Evolutionary conservation across 2,797 vertebrate genomes (phyloP).

Genomic region (Acanthurus leucopareius): DNA sequence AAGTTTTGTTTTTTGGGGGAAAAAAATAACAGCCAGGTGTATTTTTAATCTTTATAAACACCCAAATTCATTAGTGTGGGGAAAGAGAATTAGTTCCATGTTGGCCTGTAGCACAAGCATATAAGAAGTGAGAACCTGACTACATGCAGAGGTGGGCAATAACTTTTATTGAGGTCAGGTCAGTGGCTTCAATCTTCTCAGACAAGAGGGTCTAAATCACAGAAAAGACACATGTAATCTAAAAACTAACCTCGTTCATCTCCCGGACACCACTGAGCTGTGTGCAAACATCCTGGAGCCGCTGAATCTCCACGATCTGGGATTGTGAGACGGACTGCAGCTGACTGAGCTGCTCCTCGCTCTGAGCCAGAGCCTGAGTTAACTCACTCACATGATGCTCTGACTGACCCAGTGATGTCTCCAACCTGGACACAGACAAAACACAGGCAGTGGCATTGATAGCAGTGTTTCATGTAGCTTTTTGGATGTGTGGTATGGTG

Average conservation of each 20-base stretch:
- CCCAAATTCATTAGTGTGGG: background rate
- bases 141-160: background rate
- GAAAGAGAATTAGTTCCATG: background rate
- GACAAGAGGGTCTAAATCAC: background rate
- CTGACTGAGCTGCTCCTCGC: slow-evolving; percentile 70
- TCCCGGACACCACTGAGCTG: slow-evolving; percentile 78
- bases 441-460: background rate
- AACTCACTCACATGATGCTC: slow-evolving; percentile 69
- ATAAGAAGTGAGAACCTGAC: background rate
- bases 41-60: background rate
- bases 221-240: background rate
- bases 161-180: background rate
- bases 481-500: background rate
- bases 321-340: slow-evolving; percentile 76
- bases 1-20: background rate
- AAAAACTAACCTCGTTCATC: slow-evolving; percentile 81
- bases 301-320: slow-evolving; percentile 78
- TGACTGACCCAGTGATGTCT: slow-evolving; percentile 67
- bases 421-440: slow-evolving; percentile 69
- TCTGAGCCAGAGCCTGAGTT: slow-evolving; percentile 71
- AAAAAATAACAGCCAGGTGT: background rate
- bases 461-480: no score
- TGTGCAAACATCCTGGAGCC: slow-evolving; percentile 74
- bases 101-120: background rate
- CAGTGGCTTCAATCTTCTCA: background rate